Evolutionary conservation across 1,140 invertebrate species (phyloP).

Genomic region (Platorchestia sp.): DNA sequence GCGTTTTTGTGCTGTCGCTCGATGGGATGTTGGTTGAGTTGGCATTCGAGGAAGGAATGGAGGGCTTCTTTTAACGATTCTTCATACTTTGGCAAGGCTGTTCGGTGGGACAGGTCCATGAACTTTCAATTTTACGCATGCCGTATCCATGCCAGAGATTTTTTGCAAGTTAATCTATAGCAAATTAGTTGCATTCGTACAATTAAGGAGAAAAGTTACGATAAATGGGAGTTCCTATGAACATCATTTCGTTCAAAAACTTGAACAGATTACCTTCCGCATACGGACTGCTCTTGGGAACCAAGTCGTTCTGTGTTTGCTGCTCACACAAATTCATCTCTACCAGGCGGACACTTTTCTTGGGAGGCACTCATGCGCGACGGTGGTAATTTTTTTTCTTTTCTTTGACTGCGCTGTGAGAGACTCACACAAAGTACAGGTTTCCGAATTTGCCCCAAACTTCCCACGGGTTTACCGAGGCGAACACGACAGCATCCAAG

Average conservation of each 20-base stretch:
- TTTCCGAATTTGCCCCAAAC: neutral
- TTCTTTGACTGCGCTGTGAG: neutral
- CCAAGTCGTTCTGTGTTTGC: neutral
- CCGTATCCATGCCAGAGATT: neutral
- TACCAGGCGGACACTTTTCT: neutral
- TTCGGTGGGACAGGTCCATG: neutral
- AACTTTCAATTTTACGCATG: neutral
- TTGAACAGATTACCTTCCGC: neutral
- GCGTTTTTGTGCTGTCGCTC: neutral
- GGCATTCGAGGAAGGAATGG: neutral
- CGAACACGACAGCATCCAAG: constrained; percentile 2
- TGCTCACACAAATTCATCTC: neutral
- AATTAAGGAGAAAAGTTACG: neutral
- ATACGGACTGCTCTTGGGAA: neutral
- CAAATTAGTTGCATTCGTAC: neutral
- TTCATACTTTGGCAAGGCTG: neutral
- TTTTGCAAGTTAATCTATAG: neutral
- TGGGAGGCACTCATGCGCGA: neutral
- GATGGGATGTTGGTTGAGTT: neutral
- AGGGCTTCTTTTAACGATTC: neutral
- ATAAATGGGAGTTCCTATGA: neutral
- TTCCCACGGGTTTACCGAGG: constrained; percentile 13
- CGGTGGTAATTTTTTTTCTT: neutral
- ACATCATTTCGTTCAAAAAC: neutral
- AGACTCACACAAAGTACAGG: constrained; percentile 8